Base-by-base conservation (phyloP, 2,888 invertebrate genomes). In the Gibbula magus region DNA sequence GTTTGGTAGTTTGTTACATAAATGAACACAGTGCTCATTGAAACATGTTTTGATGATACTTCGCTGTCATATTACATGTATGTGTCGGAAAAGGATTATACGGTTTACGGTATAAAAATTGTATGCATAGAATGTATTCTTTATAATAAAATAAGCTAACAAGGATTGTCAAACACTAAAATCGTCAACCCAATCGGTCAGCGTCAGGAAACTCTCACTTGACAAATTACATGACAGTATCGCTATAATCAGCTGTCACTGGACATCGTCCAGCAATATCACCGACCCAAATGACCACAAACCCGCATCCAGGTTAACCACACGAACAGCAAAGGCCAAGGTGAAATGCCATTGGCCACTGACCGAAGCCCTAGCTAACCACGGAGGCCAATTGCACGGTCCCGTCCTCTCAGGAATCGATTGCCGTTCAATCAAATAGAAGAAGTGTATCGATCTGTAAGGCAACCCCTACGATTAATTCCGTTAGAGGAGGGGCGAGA, bases 141-240 rank as follows among this genome's bases (percentile, higher is more conserved):
- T n/a, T n/a, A n/a, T n/a, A n/a, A n/a, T n/a, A n/a, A n/a, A n/a
- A n/a, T n/a, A n/a, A n/a, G n/a, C n/a, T n/a, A n/a, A n/a, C 1
- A 45, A 45, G 1, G 45, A 45, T 45, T 35, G 5, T 45, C 45
- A 45, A 45, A 45, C 5, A 45, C 45, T 13, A 7, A 45, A 7
- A 45, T 10, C 45, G 13, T 13, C 45, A 45, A 45, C 13, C 45
- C 13, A 45, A 4, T 5, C 45, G 45, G 45, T 13, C 45, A 13
- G 4, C 4, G 5, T 45, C 10, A 10, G 5, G 45, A 45, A 45
- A 4, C 7, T 25, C 22, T 29, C 16, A 25, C 61, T 3, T 29
- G 61, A 61, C 61, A 61, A 70, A 70, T 35, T 70, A 70, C 35
- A 39, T 18, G 70, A 70, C 70, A 70, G 10, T 39, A 39, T 70